phyloP scores from a whole-genome alignment of 1,140 invertebrate species.

The Drosophila burlai region DNA sequence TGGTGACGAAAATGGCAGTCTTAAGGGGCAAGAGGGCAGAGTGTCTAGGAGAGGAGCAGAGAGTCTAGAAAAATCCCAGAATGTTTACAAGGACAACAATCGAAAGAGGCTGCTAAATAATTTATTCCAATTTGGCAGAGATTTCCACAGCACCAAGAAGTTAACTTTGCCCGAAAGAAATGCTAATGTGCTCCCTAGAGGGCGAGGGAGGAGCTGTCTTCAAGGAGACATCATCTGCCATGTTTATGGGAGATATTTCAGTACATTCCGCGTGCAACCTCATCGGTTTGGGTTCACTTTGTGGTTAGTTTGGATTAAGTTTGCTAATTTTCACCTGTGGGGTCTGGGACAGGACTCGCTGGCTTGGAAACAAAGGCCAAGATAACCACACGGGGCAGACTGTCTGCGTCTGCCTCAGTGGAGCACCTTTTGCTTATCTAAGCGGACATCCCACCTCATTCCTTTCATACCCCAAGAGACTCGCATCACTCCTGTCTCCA shows the following conservation, averaged over 20 bases:
- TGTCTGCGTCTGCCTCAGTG: conserved; percentile 35
- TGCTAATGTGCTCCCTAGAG: conserved; percentile 28
- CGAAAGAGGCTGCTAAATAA: conserved; percentile 68
- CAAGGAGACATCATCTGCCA: not conserved
- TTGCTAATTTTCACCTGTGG: conserved; percentile 46
- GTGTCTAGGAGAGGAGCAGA: conserved; percentile 3
- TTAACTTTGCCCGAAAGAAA: conserved; percentile 39
- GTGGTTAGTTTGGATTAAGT: conserved; percentile 45
- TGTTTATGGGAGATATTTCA: not conserved
- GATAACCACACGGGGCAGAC: conserved; percentile 34
- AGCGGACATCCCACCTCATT: conserved; percentile 13
- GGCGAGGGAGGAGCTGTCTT: not conserved
- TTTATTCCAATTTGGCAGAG: conserved; percentile 72
- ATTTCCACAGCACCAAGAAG: conserved; percentile 58
- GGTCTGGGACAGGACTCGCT: not conserved
- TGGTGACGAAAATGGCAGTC: conserved; percentile 72
- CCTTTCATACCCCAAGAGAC: not conserved
- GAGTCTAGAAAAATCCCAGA: conserved; percentile 37
- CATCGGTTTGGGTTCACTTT: conserved; percentile 14
- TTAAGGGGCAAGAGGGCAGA: conserved; percentile 2
- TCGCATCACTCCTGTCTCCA: conserved; percentile 12
- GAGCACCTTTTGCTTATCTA: conserved; percentile 62
- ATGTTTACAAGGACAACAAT: conserved; percentile 45
- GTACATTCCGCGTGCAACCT: conserved; percentile 3
- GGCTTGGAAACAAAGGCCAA: conserved; percentile 40